phyloP scores from a whole-genome alignment of 2,113 vertebrate genomes.

The Sprattus sprattus region DNA sequence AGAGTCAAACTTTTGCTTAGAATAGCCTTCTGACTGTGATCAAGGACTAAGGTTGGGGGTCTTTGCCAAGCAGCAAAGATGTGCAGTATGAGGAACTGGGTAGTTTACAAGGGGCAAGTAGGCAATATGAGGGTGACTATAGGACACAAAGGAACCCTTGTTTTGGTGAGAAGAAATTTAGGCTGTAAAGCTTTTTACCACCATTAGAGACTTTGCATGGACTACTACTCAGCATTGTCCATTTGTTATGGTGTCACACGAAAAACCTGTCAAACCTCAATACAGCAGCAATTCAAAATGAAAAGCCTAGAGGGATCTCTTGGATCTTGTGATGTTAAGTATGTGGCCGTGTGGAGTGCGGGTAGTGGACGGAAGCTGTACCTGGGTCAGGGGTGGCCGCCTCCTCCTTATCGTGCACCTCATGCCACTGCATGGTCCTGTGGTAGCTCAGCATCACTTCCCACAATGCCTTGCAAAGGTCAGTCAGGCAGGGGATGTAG shows the following conservation, averaged over 20 bases:
- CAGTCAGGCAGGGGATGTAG: conserved; percentile 95
- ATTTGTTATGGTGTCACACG: background rate
- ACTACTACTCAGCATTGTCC: background rate
- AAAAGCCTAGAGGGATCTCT: too few relatives aligned
- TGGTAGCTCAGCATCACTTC: conserved; percentile 99
- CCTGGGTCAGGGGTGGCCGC: conserved; percentile 71
- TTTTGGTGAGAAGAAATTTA: background rate
- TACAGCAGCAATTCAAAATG: too few relatives aligned
- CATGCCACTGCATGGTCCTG: conserved; percentile 95
- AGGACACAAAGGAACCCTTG: background rate
- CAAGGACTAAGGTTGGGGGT: too few relatives aligned
- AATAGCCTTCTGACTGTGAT: too few relatives aligned
- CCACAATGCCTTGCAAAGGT: conserved; percentile 97
- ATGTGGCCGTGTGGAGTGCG: background rate
- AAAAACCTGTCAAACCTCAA: too few relatives aligned
- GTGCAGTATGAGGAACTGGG: background rate
- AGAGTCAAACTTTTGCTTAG: background rate
- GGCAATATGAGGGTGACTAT: background rate
- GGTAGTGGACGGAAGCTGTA: conserved; percentile 47
- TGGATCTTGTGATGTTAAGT: too few relatives aligned
- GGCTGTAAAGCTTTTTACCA: background rate
- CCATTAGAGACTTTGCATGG: background rate
- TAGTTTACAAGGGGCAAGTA: background rate
- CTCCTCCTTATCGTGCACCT: conserved; percentile 81
- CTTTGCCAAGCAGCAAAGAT: background rate